Evolutionary conservation across 2,797 vertebrate genomes (phyloP), one percentile per base, ranked within the genome.

Genomic region (Gallinago stenura): DNA sequence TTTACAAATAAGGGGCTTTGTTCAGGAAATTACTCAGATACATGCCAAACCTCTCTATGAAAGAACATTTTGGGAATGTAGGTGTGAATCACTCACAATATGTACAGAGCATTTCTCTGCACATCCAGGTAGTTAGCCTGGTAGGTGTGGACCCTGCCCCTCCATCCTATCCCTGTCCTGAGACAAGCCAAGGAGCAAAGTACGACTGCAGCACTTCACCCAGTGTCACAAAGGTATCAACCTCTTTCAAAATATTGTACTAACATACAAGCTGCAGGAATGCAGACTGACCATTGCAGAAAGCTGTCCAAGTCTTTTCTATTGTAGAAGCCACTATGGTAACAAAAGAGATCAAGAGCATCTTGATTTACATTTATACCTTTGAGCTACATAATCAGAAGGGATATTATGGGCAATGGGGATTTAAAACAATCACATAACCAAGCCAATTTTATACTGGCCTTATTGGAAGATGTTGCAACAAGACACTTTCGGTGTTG

Each of bases 391-490:
- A 90, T 87, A 71, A 80, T 58, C 45, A 58, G 53, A 70, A 83
- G 68, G 51, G 71, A 24, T 48, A 71, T 79, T 50, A 53, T 2
- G 9, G 64, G 41, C 22, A 89, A 72, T 5, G 11, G 60, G 17
- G 53, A 78, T n/a, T 65, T 76, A 37, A 57, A 82, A 28, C 73
- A 80, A 70, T 87, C 83, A 85, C 1, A 1, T 65, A 89, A 81
- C 37, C 69, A 85, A 73, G 28, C n/a, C 5, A 46, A 58, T 68
- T 94, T 93, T 70, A 61, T 65, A 72, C 16, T 5, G 53, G 41
- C 91, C 61, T 83, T 87, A 87, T 72, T 4, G 31, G 83, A 95
- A 90, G 46, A 58, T 87, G 81, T 93, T 78, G 83, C 90, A 96
- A 94, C 66, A 61, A 77, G 81, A 68, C 39, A 70, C 50, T 84